These are phyloP conservation scores for Parelbella ahira DNA, from an alignment of 2,888 invertebrate genomes.

Conservation along the genomic window DNA sequence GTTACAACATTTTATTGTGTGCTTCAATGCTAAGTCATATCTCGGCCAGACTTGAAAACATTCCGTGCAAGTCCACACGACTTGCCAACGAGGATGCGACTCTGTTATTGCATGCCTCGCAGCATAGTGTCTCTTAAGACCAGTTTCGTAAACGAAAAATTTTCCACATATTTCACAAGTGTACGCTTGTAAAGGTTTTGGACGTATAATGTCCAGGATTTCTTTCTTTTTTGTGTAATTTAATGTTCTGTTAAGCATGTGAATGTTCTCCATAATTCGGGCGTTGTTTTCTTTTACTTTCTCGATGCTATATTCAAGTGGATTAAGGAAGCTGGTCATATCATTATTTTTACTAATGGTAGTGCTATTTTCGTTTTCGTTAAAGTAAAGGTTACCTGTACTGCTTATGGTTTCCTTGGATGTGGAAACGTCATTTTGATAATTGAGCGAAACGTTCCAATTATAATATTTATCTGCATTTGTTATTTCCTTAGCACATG, in stretches of 20 bases:
- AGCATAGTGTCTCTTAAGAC: slow-evolving; percentile 61
- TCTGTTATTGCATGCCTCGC: slow-evolving; percentile 56
- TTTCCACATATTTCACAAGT: slow-evolving; percentile 69
- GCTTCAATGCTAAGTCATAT: slow-evolving; percentile 57
- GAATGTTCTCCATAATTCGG: slow-evolving; percentile 72
- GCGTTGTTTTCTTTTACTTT: slow-evolving; percentile 73
- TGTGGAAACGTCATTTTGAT: slow-evolving; percentile 8
- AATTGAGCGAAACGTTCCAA: slow-evolving; percentile 11
- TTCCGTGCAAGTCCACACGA: slow-evolving; percentile 72
- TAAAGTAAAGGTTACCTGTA: neutral
- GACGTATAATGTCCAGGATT: slow-evolving; percentile 52
- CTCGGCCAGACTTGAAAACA: slow-evolving; percentile 75
- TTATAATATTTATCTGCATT: slow-evolving; percentile 31
- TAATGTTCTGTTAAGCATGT: slow-evolving; percentile 65
- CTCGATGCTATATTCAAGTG: slow-evolving; percentile 65
- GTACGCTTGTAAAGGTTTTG: slow-evolving; percentile 55
- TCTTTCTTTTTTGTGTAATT: slow-evolving; percentile 71
- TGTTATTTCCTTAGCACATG: slow-evolving; percentile 51
- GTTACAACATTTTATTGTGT: slow-evolving; percentile 56
- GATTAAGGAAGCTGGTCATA: slow-evolving; percentile 35
- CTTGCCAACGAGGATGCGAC: slow-evolving; percentile 63
- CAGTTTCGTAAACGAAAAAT: slow-evolving; percentile 71
- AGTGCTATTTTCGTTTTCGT: slow-evolving; percentile 1
- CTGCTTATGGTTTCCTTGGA: neutral
- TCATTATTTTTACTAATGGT: slow-evolving; percentile 1